A percentile compares a stretch with the other conserved stretches of the same genome.
phyloP scores from a whole-genome alignment of 2,888 invertebrate species.

The Apotomis capreana region DNA sequence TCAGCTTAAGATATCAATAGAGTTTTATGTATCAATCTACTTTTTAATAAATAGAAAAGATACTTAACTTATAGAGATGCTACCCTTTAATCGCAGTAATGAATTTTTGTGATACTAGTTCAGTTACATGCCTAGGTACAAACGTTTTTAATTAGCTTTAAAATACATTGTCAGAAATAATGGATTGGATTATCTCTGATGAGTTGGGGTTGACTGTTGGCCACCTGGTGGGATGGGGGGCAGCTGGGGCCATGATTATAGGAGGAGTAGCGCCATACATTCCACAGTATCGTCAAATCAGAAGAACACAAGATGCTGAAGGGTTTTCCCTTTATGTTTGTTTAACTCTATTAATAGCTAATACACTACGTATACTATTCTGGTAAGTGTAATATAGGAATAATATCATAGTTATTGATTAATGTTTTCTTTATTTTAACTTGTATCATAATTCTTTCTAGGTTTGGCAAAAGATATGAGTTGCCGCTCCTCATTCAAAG shows the following conservation, averaged over 20 bases:
- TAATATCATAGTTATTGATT: not conserved
- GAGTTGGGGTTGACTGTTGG: constrained; percentile 89
- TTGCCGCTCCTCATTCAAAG: constrained; percentile 97
- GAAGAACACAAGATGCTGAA: constrained; percentile 94
- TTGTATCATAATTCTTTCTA: constrained; percentile 74
- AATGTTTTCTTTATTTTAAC: not conserved
- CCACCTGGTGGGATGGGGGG: constrained; percentile 90
- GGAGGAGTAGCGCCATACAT: constrained; percentile 98
- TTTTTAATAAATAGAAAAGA: constrained; percentile 1
- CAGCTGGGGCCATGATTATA: constrained; percentile 95
- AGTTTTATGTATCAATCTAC: constrained; percentile 1
- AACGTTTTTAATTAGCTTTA: constrained; percentile 38
- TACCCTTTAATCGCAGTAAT: constrained; percentile 2
- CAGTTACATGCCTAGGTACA: constrained; percentile 19
- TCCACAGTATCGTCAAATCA: constrained; percentile 97
- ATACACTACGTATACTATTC: constrained; percentile 98
- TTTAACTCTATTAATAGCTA: constrained; percentile 96
- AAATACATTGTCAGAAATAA: constrained; percentile 55
- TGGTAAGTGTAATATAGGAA: constrained; percentile 88
- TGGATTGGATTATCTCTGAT: constrained; percentile 92
- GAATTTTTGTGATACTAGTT: constrained; percentile 19
- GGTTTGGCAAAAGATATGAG: constrained; percentile 99
- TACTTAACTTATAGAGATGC: not conserved
- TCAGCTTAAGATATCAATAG: constrained; percentile 7
- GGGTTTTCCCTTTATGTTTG: constrained; percentile 99